Base-by-base conservation (phyloP, 1,140 invertebrate species). In the Temnothorax curvispinosus region DNA sequence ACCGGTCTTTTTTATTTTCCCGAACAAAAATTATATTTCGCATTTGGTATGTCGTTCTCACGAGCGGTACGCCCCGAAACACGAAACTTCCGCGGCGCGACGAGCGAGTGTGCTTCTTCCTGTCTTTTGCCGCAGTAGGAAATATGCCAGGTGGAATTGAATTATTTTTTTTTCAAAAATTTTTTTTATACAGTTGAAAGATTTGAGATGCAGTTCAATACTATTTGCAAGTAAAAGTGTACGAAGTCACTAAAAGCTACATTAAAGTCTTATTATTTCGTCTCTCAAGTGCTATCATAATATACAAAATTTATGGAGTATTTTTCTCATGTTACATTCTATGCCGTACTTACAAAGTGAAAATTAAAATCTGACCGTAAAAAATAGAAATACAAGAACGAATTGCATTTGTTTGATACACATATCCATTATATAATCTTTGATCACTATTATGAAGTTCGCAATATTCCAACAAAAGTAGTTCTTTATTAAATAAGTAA, bases 61-160 rank as follows among this genome's bases (percentile, higher is more conserved):
- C 88, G 56, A 85, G 58, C 27, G 32, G 89, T 38, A 86, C 89
- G 86, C 89, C 88, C 89, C 52, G 94, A 93, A 92, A 94, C 91
- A 92, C 90, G 94, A 94, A 92, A 94, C 94, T 94, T 94, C 94
- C 94, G 92, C 81, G 89, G 64, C 86, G 76, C 88, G 71, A 78
- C 76, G 58, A 78, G 85, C 62, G 85, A 93, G 93, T 88, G 91
- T 86, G 80, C 86, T 75, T 85, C 74, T 90, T 90, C 89, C 89
- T 88, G 89, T 88, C 54, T 32, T 77, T 35, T 74, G 1, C 71
- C n/a, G 44, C 9, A 41, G 18, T 38, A 84, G 41, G 27, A 60
- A 84, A 58, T 56, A n/a, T 80, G 18, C 54, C 38, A 58, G 52
- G 52, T 62, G 11, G 35, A 69, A 82, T 86, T 5, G 38, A 71